A percentile compares a stretch with the other conserved stretches of the same genome.
These are phyloP conservation scores for Ichneumon xanthorius DNA, from an alignment of 2,888 invertebrate genomes.

Conservation along the genomic window DNA sequence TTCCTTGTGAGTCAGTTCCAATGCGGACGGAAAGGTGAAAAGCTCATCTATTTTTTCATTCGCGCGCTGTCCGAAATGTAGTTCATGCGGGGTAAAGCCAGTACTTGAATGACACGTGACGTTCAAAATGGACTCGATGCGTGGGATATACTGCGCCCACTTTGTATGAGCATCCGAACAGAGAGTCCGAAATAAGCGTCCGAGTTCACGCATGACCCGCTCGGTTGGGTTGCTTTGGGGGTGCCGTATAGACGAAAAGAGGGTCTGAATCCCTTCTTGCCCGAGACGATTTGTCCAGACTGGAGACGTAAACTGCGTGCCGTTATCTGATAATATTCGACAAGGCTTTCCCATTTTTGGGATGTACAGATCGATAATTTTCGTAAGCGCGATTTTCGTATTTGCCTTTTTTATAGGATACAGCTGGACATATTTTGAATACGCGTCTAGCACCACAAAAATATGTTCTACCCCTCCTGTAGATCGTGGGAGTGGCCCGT, in stretches of 20 bases:
- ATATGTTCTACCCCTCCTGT: no score
- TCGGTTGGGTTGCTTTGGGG: conserved; percentile 61
- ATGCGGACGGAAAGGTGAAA: conserved; percentile 27
- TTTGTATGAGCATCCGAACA: conserved; percentile 50
- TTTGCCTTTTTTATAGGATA: no score
- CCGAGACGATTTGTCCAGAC: no score
- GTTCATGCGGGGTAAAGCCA: conserved; percentile 42
- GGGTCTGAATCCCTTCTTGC: conserved; percentile 16
- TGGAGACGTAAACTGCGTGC: no score
- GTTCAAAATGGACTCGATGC: conserved; percentile 48
- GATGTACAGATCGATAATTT: no score
- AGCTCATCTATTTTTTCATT: conserved; percentile 31
- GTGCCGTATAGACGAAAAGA: conserved; percentile 57
- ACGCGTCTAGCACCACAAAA: no score
- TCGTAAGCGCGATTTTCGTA: no score
- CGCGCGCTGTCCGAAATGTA: conserved; percentile 26
- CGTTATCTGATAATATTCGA: no score
- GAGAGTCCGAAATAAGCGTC: conserved; percentile 51
- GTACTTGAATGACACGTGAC: conserved; percentile 52
- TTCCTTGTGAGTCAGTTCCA: not conserved
- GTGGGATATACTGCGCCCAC: conserved; percentile 45
- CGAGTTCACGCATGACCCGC: conserved; percentile 60
- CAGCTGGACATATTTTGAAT: no score
- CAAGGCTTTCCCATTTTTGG: no score
- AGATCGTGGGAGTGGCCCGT: no score